Base-by-base conservation (phyloP, 2,888 invertebrate genomes). In the Sepiola atlantica region DNA sequence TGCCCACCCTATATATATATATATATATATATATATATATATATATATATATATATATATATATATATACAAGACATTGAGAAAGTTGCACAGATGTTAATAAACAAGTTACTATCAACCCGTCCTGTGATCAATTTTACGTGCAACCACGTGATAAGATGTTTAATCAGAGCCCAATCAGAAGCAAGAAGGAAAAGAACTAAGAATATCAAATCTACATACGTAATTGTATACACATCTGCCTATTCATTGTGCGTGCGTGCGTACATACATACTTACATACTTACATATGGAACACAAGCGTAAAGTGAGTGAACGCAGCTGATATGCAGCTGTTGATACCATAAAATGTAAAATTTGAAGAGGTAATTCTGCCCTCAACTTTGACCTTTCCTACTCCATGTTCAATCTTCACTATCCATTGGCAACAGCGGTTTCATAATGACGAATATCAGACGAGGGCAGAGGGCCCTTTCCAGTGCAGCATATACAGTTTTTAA, bases 11-110 rank as follows among this genome's bases (percentile, higher is more conserved):
- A n/a, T n/a, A n/a, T n/a, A n/a, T n/a, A n/a, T n/a, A n/a, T n/a
- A n/a, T n/a, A n/a, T n/a, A n/a, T n/a, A n/a, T 77, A 77, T 77
- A 77, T 77, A 77, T 77, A 77, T 77, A 77, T 77, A 77, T 77
- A 77, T 77, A 77, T 77, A 77, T 77, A 77, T 77, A 77, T 77
- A 77, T 77, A 77, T 77, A 77, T 77, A 77, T 77, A 77, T 77
- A 77, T 77, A 12, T n/a, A n/a, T n/a, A n/a, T n/a, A n/a, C n/a
- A n/a, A n/a, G n/a, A n/a, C 24, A n/a, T n/a, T n/a, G 32, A 77
- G 77, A 32, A 45, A 77, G 32, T 77, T 1, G 77, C n/a, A 77
- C n/a, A 77, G n/a, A n/a, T 77, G 77, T 77, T n/a, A 32, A 77
- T 77, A n/a, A 77, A n/a, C 16, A n/a, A 10, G n/a, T 77, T 14